A percentile compares a stretch with the other conserved stretches of the same genome.
These are phyloP conservation scores for Aphelinus certus DNA, from an alignment of 1,140 invertebrate species.

Conservation along the genomic window DNA sequence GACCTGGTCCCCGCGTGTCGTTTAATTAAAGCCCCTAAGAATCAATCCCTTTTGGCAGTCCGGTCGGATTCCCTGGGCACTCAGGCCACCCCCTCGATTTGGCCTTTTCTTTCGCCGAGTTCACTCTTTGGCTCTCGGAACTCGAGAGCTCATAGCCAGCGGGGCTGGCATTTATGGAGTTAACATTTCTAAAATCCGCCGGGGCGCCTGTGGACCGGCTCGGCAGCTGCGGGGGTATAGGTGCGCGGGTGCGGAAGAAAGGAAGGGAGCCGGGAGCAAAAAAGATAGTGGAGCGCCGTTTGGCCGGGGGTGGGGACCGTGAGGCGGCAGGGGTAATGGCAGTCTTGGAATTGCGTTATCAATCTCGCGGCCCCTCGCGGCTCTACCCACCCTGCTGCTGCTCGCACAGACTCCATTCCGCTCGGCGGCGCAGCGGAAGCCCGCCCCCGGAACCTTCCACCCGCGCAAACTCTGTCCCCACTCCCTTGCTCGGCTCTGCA, in stretches of 20 bases:
- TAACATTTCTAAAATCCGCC: constrained; percentile 66
- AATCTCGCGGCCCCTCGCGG: constrained; percentile 62
- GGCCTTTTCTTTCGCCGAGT: too few relatives aligned
- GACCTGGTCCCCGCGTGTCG: too few relatives aligned
- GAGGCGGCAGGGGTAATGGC: constrained; percentile 63
- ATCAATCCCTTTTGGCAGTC: too few relatives aligned
- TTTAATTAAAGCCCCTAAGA: too few relatives aligned
- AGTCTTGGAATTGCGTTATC: constrained; percentile 68
- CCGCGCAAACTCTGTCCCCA: constrained; percentile 48
- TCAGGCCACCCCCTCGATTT: too few relatives aligned
- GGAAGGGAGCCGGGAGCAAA: constrained; percentile 50
- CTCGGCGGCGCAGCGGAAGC: constrained; percentile 52
- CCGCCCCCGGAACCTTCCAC: neutral
- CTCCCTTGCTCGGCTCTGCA: constrained; percentile 40
- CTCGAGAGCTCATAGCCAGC: constrained; percentile 5
- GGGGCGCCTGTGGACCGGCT: constrained; percentile 40
- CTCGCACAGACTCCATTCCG: constrained; percentile 59
- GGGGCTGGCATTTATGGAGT: constrained; percentile 64
- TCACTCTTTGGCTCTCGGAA: too few relatives aligned
- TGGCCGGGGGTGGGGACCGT: constrained; percentile 34
- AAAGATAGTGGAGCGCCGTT: constrained; percentile 62
- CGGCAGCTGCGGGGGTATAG: constrained; percentile 21
- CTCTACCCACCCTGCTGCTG: constrained; percentile 29
- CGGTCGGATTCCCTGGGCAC: too few relatives aligned
- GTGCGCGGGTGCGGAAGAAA: constrained; percentile 3